Evolutionary conservation across 53 echinoderm and acorn worm species (phyloP).

Genomic region (Echinometra lucunter): DNA sequence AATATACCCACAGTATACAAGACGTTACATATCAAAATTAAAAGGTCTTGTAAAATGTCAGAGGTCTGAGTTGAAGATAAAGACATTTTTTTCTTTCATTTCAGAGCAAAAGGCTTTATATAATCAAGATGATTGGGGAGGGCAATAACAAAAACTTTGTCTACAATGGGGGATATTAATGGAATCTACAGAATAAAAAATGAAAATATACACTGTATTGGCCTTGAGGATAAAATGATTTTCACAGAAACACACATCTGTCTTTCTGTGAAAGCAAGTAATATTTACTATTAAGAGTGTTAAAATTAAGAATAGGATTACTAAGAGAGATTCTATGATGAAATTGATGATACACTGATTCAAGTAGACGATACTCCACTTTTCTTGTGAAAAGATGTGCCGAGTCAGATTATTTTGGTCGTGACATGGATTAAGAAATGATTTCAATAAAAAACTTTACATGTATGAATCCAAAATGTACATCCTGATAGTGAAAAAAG

Average conservation of each 20-base stretch:
- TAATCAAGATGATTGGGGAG: not conserved
- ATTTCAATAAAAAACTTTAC: slow-evolving; percentile 31
- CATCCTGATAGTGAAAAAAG: slow-evolving; percentile 41
- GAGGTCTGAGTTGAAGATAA: not conserved
- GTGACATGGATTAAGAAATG: not conserved
- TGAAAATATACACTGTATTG: not conserved
- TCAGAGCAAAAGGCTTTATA: not conserved
- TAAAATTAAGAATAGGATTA: not conserved
- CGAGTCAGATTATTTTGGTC: not conserved
- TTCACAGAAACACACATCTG: not conserved
- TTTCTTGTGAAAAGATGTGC: not conserved
- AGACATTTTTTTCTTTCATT: not conserved
- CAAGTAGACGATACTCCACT: too few relatives aligned
- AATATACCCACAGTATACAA: not conserved
- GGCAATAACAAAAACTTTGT: not conserved
- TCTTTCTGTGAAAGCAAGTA: not conserved
- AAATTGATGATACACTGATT: not conserved
- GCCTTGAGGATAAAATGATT: not conserved
- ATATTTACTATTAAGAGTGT: not conserved
- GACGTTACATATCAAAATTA: not conserved
- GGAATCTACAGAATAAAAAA: not conserved
- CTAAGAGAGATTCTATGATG: not conserved
- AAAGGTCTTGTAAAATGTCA: not conserved
- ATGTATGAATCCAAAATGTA: slow-evolving; percentile 10
- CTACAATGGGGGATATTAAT: not conserved